Evolutionary conservation across 2,113 vertebrate genomes (phyloP).

Genomic region (Tringa solitaria): DNA sequence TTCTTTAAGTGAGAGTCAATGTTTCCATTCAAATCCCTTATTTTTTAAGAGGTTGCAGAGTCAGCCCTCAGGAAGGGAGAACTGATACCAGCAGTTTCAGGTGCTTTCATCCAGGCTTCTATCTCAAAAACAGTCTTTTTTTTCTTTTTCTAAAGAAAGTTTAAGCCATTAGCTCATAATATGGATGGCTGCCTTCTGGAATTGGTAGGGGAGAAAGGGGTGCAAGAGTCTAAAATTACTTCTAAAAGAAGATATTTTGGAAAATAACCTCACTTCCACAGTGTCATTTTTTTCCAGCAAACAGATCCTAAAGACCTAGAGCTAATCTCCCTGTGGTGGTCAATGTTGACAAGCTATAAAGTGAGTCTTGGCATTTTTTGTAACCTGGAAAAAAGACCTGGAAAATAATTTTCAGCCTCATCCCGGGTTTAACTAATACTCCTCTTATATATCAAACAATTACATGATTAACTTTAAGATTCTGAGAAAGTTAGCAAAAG

Average conservation of each 20-base stretch:
- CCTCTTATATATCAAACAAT: neutral
- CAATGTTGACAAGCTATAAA: constrained; percentile 55
- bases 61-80: constrained; percentile 17
- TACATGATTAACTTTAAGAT: neutral
- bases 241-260: constrained; percentile 45
- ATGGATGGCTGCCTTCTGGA: constrained; percentile 53
- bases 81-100: constrained; percentile 25
- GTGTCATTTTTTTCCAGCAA: constrained; percentile 28
- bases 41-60: constrained; percentile 30
- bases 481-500: neutral
- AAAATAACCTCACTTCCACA: constrained; percentile 54
- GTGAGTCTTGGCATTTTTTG: neutral
- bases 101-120: constrained; percentile 1
- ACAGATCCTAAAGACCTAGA: constrained; percentile 33
- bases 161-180: constrained; percentile 55
- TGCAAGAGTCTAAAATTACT: neutral
- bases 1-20: neutral
- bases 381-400: constrained; percentile 15
- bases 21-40: constrained; percentile 34
- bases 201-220: neutral
- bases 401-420: constrained; percentile 12
- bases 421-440: constrained; percentile 3
- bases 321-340: constrained; percentile 36
- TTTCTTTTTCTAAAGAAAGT: neutral
- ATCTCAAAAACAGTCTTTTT: constrained; percentile 14